Conservation (phyloP, 2,888 invertebrate genomes). For the Agrochola lychnidis region DNA sequence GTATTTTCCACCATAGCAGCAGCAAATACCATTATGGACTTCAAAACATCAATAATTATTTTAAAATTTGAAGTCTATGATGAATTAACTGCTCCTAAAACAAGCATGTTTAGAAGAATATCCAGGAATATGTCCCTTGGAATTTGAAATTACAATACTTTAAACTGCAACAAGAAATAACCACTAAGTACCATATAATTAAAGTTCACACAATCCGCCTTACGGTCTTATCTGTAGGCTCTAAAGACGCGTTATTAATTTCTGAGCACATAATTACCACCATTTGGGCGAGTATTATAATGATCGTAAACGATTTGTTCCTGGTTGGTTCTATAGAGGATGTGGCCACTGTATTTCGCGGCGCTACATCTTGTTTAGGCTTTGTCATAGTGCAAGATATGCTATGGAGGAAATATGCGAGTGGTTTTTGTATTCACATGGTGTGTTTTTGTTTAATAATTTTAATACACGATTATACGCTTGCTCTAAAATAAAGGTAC, state of each 20-base stretch:
- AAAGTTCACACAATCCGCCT: constrained; percentile 35
- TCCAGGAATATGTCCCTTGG: background rate
- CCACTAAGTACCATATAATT: constrained; percentile 11
- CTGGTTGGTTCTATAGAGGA: constrained; percentile 77
- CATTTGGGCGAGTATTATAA: constrained; percentile 49
- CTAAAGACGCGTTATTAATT: constrained; percentile 52
- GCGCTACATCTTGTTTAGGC: constrained; percentile 72
- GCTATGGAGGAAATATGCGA: constrained; percentile 25
- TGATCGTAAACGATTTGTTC: constrained; percentile 74
- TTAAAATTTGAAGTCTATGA: background rate
- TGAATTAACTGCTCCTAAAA: background rate
- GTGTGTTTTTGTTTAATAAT: background rate
- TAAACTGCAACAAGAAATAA: background rate
- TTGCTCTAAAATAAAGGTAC: no score
- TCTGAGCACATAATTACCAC: constrained; percentile 50
- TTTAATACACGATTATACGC: no score
- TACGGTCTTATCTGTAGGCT: constrained; percentile 24
- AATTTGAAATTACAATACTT: background rate
- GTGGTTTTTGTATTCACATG: background rate
- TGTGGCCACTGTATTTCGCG: constrained; percentile 80
- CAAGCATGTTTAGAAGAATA: background rate
- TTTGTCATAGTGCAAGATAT: constrained; percentile 69
- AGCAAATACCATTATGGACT: background rate
- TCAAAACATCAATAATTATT: background rate
- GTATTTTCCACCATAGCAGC: background rate